Evolutionary conservation across 2,888 invertebrate genomes (phyloP), one percentile per base, ranked within the genome.

Genomic region (Lamellibrachia columna): DNA sequence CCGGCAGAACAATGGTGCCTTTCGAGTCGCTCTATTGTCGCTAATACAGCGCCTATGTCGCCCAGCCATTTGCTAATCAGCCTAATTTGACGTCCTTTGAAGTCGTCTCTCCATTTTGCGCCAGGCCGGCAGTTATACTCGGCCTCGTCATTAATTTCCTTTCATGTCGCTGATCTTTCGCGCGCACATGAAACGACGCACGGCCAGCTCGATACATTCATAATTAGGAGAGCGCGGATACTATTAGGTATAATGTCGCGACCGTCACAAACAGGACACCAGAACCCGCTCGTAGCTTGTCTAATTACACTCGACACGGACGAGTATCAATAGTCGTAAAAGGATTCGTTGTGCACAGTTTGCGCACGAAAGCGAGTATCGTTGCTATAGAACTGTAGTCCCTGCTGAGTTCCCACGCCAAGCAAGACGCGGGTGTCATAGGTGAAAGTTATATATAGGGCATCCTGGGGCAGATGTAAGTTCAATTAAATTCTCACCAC

Each of bases 161-260:
- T 75, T 75, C 75, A 75, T 75, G 75, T 75, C 75, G 22, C 75
- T 75, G 75, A 75, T 75, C 75, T 75, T 75, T 75, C 75, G 75
- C 75, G 75, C 75, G 75, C 75, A 75, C 75, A 22, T 75, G 75
- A 75, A 75, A 75, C 75, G 75, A 22, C 15, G 6, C 75, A 3
- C 0, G 22, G 4, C 75, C 22, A 6, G 75, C 75, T 75, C 75
- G 75, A 75, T 22, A 15, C 75, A 75, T 15, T 75, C 75, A 75
- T 75, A 75, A 75, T 75, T 75, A 75, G 75, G 75, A 75, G 75
- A 75, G 75, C 75, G 2, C 75, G 75, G 75, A 75, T 75, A 6
- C 15, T 75, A 22, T 75, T 75, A 75, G 75, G 15, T 75, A 75
- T 75, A 75, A 75, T 75, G 75, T 75, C 75, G 75, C 15, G 22